Evolutionary conservation across 1,140 invertebrate species (phyloP).

Genomic region (Penaeus chinensis): DNA sequence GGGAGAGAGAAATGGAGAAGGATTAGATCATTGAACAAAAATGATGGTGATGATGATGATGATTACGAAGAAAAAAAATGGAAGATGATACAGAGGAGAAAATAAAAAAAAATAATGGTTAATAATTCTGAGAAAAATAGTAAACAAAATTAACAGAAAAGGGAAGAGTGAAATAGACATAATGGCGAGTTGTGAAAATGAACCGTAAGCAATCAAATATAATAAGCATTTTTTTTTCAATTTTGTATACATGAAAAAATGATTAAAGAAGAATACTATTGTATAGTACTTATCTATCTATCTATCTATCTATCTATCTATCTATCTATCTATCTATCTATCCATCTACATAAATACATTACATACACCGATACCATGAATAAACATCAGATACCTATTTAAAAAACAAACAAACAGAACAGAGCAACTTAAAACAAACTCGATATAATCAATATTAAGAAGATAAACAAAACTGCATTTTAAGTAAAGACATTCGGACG

Average conservation of each 20-base stretch:
- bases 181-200: neutral
- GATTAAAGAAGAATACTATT: too few relatives aligned
- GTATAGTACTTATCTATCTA: too few relatives aligned
- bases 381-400: neutral
- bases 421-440: too few relatives aligned
- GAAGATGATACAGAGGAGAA: neutral
- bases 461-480: too few relatives aligned
- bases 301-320: too few relatives aligned
- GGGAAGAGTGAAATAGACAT: neutral
- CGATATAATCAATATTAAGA: too few relatives aligned
- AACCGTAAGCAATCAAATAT: neutral
- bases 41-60: too few relatives aligned
- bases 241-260: too few relatives aligned
- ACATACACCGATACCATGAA: neutral
- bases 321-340: constrained; percentile 4
- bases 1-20: neutral
- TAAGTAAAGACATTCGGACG: too few relatives aligned
- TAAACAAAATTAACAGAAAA: neutral
- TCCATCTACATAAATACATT: neutral
- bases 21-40: too few relatives aligned
- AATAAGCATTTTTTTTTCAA: neutral
- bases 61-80: neutral
- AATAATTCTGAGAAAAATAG: neutral
- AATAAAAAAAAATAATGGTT: neutral
- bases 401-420: neutral